These are phyloP conservation scores for Lycopodina hypogea DNA, from an alignment of 37 sponge, comb jelly and placozoan species.

Conservation along the genomic window DNA sequence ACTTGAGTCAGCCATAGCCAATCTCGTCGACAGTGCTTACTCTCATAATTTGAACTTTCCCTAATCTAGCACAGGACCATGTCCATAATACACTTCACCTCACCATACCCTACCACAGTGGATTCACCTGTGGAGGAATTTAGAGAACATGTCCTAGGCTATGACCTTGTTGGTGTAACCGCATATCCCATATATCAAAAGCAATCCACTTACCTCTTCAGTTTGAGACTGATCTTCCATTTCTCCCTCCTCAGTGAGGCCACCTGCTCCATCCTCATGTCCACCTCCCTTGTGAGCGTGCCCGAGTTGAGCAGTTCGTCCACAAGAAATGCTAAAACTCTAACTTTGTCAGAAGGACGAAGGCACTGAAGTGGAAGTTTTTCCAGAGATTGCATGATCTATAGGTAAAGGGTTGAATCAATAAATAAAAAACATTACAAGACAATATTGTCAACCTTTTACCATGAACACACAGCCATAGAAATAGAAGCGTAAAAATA, in stretches of 20 bases:
- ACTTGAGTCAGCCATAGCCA: too few relatives aligned
- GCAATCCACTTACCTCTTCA: constrained; percentile 59
- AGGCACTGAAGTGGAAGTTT: constrained; percentile 40
- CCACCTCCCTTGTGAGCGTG: constrained; percentile 68
- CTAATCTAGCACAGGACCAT: too few relatives aligned
- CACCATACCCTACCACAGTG: too few relatives aligned
- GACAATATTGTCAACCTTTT: neutral
- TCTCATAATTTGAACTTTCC: too few relatives aligned
- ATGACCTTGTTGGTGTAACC: too few relatives aligned
- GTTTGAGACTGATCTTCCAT: constrained; percentile 82
- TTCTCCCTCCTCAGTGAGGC: constrained; percentile 69
- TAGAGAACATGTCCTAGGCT: too few relatives aligned
- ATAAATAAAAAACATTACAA: neutral
- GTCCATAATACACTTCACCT: too few relatives aligned
- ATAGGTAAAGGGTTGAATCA: neutral
- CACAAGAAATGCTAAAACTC: constrained; percentile 45
- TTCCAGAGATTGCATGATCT: constrained; percentile 36
- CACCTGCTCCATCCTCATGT: constrained; percentile 67
- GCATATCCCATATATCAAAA: too few relatives aligned
- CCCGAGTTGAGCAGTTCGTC: constrained; percentile 57
- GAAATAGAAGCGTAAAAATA: too few relatives aligned
- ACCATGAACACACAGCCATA: neutral
- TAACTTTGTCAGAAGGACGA: constrained; percentile 56
- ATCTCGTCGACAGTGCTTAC: too few relatives aligned
- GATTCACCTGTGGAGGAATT: too few relatives aligned